Conservation (phyloP, 2,113 vertebrate species). For the Chunga burmeisteri region DNA sequence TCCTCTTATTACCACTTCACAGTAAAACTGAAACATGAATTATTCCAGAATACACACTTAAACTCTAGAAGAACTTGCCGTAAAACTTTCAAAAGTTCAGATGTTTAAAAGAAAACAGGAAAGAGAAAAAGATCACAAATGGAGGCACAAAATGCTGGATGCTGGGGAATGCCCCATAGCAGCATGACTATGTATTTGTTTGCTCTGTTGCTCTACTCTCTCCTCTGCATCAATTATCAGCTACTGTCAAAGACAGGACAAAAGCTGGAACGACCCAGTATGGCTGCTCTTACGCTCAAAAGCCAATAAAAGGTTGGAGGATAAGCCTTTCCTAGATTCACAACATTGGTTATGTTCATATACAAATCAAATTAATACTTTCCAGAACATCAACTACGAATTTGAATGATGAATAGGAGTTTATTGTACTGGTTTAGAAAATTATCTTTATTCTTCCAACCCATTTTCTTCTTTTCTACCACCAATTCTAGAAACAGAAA, state of each 20-base stretch:
- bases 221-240: not conserved
- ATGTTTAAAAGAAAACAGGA: not conserved
- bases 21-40: not conserved
- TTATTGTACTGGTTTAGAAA: not conserved
- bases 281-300: not conserved
- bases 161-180: not conserved
- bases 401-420: not conserved
- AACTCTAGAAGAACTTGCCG: not conserved
- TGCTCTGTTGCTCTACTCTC: not conserved
- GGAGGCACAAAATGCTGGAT: not conserved
- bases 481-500: not conserved
- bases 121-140: not conserved
- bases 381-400: not conserved
- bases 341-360: not conserved
- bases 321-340: not conserved
- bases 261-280: not conserved
- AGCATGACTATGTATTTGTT: not conserved
- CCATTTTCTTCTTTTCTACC: not conserved
- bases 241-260: not conserved
- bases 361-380: not conserved
- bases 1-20: not conserved
- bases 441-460: not conserved
- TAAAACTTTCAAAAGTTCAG: not conserved
- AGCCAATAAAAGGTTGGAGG: not conserved
- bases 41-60: not conserved